These are phyloP conservation scores for Rhodophaea formosa DNA, from an alignment of 2,888 invertebrate genomes.

Conservation along the genomic window DNA sequence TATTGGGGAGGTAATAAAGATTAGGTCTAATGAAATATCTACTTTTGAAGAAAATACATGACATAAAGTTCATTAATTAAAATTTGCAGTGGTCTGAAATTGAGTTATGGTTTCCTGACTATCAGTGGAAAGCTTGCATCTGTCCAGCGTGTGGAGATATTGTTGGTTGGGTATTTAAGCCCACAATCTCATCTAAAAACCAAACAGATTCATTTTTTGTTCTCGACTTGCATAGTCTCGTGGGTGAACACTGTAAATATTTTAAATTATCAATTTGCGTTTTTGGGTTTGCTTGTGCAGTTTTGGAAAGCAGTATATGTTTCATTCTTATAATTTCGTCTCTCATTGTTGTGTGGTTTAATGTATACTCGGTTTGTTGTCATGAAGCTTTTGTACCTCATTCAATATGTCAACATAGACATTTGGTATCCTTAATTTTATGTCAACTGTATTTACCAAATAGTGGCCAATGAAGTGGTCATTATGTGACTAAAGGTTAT, in stretches of 20 bases:
- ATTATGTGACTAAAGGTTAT: too few relatives aligned
- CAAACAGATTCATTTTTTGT: constrained; percentile 46
- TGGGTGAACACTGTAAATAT: constrained; percentile 64
- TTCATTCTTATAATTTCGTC: not conserved
- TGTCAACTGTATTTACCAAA: too few relatives aligned
- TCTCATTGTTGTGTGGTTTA: not conserved
- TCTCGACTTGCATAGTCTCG: constrained; percentile 48
- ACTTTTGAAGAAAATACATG: not conserved
- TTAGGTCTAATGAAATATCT: constrained; percentile 2
- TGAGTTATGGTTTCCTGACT: constrained; percentile 82
- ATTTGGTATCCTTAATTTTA: too few relatives aligned
- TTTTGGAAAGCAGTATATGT: constrained; percentile 6
- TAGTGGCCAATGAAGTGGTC: too few relatives aligned
- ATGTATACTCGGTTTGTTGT: too few relatives aligned
- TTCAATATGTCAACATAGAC: too few relatives aligned
- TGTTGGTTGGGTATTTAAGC: constrained; percentile 81
- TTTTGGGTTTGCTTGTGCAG: constrained; percentile 10
- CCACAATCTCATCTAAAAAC: constrained; percentile 37
- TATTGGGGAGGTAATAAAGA: constrained; percentile 52
- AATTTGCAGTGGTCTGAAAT: constrained; percentile 74
- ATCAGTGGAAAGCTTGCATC: constrained; percentile 78
- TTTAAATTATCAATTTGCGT: constrained; percentile 21
- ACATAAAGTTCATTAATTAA: not conserved
- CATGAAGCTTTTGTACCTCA: too few relatives aligned
- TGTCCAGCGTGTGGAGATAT: constrained; percentile 80